Base-by-base conservation (phyloP, 2,888 invertebrate genomes). In the Sphinx pinastri region DNA sequence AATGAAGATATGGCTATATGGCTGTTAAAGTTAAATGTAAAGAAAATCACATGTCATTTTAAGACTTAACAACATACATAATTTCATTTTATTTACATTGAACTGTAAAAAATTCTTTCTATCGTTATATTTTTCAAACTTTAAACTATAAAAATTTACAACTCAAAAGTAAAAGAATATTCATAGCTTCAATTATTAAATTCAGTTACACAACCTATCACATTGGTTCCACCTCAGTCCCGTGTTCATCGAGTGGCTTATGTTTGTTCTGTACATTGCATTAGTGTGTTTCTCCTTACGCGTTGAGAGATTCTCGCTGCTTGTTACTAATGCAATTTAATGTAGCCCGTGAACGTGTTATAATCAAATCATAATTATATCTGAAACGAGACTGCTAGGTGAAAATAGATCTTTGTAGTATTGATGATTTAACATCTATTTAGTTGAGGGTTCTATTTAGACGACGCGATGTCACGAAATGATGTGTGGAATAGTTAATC, bases 231-330 rank as follows among this genome's bases (percentile, higher is more conserved):
- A 68, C 13, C n/a, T 38, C n/a, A 11, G 16, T 54, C 68, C 57
- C 31, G 67, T 71, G 73, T 79, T 79, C 79, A 78, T 76, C 77
- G 72, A 77, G 76, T 78, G 72, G 78, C 79, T 82, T 83, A 78
- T 79, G 79, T 82, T 80, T 79, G 76, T 75, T 75, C 73, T 74
- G 75, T 74, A 79, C 79, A 78, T 83, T 81, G 81, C 78, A 81
- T 83, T 80, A 79, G 79, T 80, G 79, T 69, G 75, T 79, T 77
- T 75, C 76, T 76, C 74, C 70, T 75, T 73, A 74, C 75, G 74
- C 69, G 74, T 74, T 71, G 74, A 73, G 72, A 73, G 74, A 72
- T 74, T 71, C 71, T 57, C 70, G 67, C 71, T 70, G 72, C 71
- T 73, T 77, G 71, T 76, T 74, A 63, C 74, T 73, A 72, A 76